These are phyloP conservation scores for Cyrtorhinus lividipennis DNA, from an alignment of 1,140 invertebrate genomes.

Conservation along the genomic window DNA sequence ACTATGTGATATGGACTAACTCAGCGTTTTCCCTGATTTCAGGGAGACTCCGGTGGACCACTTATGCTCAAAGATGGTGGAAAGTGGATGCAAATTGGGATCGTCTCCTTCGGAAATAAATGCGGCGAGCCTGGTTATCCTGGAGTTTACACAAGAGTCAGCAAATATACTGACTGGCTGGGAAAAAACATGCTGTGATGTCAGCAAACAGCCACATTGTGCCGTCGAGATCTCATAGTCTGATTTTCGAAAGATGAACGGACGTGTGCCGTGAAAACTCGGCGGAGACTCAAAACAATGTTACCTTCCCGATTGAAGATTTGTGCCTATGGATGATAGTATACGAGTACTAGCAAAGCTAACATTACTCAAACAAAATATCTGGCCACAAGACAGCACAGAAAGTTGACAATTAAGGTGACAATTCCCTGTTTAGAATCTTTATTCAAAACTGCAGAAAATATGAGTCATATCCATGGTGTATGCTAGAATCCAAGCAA, in stretches of 20 bases:
- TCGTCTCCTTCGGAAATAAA: conserved; percentile 84
- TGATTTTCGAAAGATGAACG: no score
- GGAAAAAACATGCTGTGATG: conserved; percentile 31
- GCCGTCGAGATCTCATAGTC: not conserved
- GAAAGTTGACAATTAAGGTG: no score
- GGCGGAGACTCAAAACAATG: not conserved
- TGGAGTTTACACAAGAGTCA: conserved; percentile 58
- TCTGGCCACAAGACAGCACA: no score
- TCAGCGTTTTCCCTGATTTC: no score
- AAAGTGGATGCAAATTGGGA: conserved; percentile 71
- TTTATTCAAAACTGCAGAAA: no score
- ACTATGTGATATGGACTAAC: no score
- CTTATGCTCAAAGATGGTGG: conserved; percentile 61
- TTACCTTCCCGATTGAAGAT: not conserved
- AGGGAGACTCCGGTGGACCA: conserved; percentile 66
- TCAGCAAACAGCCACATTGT: not conserved
- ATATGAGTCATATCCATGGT: no score
- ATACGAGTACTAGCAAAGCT: not conserved
- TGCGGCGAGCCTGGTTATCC: conserved; percentile 77
- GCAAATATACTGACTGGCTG: conserved; percentile 45
- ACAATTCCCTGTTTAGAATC: no score
- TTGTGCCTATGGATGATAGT: not conserved
- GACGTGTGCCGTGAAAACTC: not conserved
- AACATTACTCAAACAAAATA: not conserved
- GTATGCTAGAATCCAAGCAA: no score